These are phyloP conservation scores for Otus scops DNA, from an alignment of 2,797 vertebrate species.

Conservation along the genomic window DNA sequence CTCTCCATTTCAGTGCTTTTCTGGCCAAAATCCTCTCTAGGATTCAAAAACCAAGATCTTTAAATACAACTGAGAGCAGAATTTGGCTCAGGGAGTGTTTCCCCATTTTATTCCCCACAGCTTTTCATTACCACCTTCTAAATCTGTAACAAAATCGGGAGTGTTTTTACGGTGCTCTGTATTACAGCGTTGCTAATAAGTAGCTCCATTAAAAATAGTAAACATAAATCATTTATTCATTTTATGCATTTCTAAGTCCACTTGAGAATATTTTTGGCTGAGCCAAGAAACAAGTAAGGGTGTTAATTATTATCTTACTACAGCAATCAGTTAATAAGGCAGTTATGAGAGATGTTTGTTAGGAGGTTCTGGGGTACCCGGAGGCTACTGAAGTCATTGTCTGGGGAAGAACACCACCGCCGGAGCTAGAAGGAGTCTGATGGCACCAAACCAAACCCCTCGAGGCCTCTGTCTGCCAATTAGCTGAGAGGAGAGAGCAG, in stretches of 20 bases:
- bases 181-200: conserved; percentile 12
- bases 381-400: conserved; percentile 68
- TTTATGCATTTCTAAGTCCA: conserved; percentile 61
- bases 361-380: conserved; percentile 49
- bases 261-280: conserved; percentile 49
- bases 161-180: background rate
- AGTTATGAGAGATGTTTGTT: conserved; percentile 59
- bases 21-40: background rate
- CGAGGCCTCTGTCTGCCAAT: conserved; percentile 41
- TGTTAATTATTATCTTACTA: conserved; percentile 66
- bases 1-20: background rate
- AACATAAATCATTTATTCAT: conserved; percentile 64
- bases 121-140: conserved; percentile 51
- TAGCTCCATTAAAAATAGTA: conserved; percentile 60
- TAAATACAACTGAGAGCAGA: conserved; percentile 23
- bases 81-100: conserved; percentile 5
- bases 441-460: conserved; percentile 56
- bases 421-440: conserved; percentile 46
- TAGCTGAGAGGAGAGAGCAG: conserved; percentile 56
- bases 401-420: conserved; percentile 49
- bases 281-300: conserved; percentile 14
- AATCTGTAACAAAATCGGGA: conserved; percentile 12
- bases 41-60: background rate
- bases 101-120: conserved; percentile 5
- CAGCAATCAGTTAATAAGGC: conserved; percentile 65